Evolutionary conservation across 2,113 vertebrate species (phyloP).

Genomic region (Catagonus wagneri): DNA sequence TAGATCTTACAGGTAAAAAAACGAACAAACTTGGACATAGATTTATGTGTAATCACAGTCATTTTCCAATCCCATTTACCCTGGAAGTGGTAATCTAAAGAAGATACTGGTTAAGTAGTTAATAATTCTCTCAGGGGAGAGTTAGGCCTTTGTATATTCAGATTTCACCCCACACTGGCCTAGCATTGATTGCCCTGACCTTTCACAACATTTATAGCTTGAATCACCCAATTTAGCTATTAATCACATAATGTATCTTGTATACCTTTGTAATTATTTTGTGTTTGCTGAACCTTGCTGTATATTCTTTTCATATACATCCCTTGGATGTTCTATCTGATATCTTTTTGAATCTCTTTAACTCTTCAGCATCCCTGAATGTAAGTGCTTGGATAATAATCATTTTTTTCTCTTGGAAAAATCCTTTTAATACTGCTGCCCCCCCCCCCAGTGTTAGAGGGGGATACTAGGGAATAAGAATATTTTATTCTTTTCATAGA

Average conservation of each 20-base stretch:
- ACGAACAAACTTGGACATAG: neutral
- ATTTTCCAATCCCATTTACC: conserved; percentile 43
- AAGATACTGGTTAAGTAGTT: conserved; percentile 5
- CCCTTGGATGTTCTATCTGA: neutral
- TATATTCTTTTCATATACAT: conserved; percentile 27
- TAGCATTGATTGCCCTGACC: conserved; percentile 36
- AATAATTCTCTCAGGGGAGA: conserved; percentile 35
- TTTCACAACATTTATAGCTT: conserved; percentile 44
- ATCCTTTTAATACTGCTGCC: conserved; percentile 37
- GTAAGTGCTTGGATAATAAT: conserved; percentile 31
- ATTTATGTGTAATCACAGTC: no score
- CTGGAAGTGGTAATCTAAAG: conserved; percentile 41
- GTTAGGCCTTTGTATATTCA: neutral
- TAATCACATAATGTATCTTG: conserved; percentile 43
- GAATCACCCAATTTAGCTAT: conserved; percentile 28
- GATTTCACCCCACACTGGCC: neutral
- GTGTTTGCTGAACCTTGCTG: neutral
- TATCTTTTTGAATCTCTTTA: conserved; percentile 50
- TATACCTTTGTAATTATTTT: conserved; percentile 34
- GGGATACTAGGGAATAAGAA: conserved; percentile 30
- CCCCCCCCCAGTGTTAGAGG: neutral
- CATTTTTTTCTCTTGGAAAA: conserved; percentile 36
- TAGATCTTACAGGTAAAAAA: neutral
- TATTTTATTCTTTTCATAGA: conserved; percentile 51
- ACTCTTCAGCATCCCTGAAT: neutral